phyloP scores from a whole-genome alignment of 2,888 invertebrate species.

The Rhimphoctona megacephalus region DNA sequence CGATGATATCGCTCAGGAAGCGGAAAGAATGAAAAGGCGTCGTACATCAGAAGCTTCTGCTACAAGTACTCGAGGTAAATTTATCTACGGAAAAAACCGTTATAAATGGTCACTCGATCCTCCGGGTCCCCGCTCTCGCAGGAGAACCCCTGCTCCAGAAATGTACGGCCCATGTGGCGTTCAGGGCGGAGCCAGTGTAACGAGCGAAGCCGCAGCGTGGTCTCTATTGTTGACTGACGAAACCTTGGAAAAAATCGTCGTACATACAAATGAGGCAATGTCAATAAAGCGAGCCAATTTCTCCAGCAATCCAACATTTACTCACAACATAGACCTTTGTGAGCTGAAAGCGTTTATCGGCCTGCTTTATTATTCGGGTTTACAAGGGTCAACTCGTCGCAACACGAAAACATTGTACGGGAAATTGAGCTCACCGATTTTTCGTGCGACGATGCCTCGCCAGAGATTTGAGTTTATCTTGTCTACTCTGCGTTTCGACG shows the following conservation, averaged over 20 bases:
- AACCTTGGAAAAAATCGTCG: constrained; percentile 22
- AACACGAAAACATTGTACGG: constrained; percentile 33
- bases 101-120: not conserved
- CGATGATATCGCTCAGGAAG: constrained; percentile 9
- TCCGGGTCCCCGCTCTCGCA: constrained; percentile 21
- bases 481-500: constrained; percentile 20
- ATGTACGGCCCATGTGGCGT: constrained; percentile 1
- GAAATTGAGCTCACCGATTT: constrained; percentile 25
- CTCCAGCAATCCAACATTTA: constrained; percentile 5
- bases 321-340: constrained; percentile 9
- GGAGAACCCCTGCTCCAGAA: constrained; percentile 1
- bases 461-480: constrained; percentile 26
- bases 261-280: constrained; percentile 21
- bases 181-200: constrained; percentile 3
- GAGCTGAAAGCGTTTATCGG: constrained; percentile 29
- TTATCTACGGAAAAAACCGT: constrained; percentile 18
- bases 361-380: constrained; percentile 26
- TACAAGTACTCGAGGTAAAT: not conserved
- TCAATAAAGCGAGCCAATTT: constrained; percentile 11
- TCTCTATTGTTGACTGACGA: constrained; percentile 18
- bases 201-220: constrained; percentile 10
- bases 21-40: constrained; percentile 20
- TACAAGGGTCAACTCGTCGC: constrained; percentile 28
- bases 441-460: constrained; percentile 34
- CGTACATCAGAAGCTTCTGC: constrained; percentile 11